phyloP scores from a whole-genome alignment of 2,888 invertebrate genomes.

The Busseola fusca region DNA sequence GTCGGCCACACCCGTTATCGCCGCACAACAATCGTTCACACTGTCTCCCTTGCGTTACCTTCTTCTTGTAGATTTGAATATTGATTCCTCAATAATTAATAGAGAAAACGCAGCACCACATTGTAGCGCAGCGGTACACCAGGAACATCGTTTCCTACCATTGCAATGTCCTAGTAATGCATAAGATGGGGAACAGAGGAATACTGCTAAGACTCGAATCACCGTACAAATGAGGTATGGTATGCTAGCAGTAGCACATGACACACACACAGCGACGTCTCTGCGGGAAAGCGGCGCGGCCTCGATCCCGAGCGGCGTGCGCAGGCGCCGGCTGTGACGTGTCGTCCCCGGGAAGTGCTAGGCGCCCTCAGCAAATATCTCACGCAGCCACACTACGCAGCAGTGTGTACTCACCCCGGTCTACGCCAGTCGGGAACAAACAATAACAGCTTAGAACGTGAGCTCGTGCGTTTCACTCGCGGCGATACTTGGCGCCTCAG shows the following conservation, averaged over 20 bases:
- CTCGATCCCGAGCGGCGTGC: constrained; percentile 67
- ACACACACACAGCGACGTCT: constrained; percentile 59
- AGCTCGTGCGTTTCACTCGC: constrained; percentile 73
- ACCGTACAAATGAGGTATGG: constrained; percentile 19
- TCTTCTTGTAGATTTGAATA: constrained; percentile 33
- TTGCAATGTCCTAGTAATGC: neutral
- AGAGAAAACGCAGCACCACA: neutral
- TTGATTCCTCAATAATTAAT: constrained; percentile 3
- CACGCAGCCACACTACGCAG: constrained; percentile 3
- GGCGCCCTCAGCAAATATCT: neutral
- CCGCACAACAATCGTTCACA: constrained; percentile 48
- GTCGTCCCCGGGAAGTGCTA: constrained; percentile 44
- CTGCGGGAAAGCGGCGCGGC: constrained; percentile 74
- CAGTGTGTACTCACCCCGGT: constrained; percentile 62
- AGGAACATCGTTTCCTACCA: neutral
- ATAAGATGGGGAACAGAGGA: neutral
- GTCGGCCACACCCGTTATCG: constrained; percentile 55
- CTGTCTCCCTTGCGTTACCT: constrained; percentile 47
- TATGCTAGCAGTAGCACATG: constrained; percentile 52
- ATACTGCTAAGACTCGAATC: constrained; percentile 3
- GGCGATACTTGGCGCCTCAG: constrained; percentile 76
- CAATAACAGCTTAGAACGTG: constrained; percentile 54
- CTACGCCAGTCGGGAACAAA: constrained; percentile 45
- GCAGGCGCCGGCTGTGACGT: constrained; percentile 66
- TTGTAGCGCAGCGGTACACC: neutral